A percentile compares a stretch with the other conserved stretches of the same genome.
Evolutionary conservation across 1,140 invertebrate species (phyloP).

Genomic region (Leptestheria dahalacensis): DNA sequence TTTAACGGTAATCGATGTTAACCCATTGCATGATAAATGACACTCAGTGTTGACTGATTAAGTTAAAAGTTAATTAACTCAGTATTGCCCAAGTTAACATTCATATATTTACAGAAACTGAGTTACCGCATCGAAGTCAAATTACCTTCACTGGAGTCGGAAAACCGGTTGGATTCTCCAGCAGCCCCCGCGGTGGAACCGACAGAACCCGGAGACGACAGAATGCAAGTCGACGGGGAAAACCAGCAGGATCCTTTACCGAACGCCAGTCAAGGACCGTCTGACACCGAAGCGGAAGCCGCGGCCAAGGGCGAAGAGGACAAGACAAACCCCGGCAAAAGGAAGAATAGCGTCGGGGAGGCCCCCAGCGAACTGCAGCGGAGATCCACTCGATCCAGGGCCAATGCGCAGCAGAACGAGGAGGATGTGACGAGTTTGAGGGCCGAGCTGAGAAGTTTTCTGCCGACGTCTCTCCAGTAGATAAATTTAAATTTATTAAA

Average conservation of each 20-base stretch:
- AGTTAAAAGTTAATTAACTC: too few relatives aligned
- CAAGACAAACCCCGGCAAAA: constrained; percentile 1
- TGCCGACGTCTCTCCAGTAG: constrained; percentile 34
- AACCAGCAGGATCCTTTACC: neutral
- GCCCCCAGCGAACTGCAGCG: constrained; percentile 44
- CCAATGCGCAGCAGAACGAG: constrained; percentile 31
- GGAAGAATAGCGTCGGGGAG: constrained; percentile 1
- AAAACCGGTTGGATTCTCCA: neutral
- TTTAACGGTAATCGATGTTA: too few relatives aligned
- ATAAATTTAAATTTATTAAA: neutral
- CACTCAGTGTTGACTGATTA: too few relatives aligned
- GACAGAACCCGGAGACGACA: neutral
- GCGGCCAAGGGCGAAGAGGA: neutral
- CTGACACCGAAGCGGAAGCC: neutral
- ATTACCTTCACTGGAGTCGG: neutral
- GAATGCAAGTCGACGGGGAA: neutral
- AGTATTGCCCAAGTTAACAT: neutral
- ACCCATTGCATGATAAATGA: too few relatives aligned
- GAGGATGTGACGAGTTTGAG: constrained; percentile 42
- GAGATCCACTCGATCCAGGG: constrained; percentile 44
- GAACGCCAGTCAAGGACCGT: neutral
- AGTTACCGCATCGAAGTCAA: neutral
- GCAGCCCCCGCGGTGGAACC: neutral
- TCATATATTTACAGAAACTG: neutral
- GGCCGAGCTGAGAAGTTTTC: constrained; percentile 41